Conservation (phyloP, 2,888 invertebrate genomes). For the Schrankia costaestrigalis region DNA sequence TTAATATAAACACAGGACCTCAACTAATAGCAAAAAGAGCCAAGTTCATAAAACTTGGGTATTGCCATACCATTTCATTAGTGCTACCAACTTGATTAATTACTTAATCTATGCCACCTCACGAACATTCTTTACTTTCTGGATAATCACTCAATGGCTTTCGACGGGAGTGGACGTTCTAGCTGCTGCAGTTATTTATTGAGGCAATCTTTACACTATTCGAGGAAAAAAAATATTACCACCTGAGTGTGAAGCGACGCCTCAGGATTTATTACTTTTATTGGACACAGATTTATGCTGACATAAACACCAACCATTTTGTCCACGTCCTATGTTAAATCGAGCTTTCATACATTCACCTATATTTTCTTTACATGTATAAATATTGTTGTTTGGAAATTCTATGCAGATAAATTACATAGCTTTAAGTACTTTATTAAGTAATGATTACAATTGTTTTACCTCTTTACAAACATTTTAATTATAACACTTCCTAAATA, state of each 20-base stretch:
- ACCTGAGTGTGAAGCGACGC: constrained; percentile 55
- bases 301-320: constrained; percentile 39
- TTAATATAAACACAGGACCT: background rate
- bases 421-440: too few relatives aligned
- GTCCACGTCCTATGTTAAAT: constrained; percentile 17
- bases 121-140: constrained; percentile 56
- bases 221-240: constrained; percentile 52
- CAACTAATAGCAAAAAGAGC: background rate
- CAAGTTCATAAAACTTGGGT: too few relatives aligned
- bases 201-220: constrained; percentile 65
- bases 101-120: constrained; percentile 70
- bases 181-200: constrained; percentile 66
- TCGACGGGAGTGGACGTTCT: constrained; percentile 54
- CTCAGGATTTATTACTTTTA: constrained; percentile 63
- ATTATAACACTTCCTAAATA: too few relatives aligned
- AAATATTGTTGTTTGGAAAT: too few relatives aligned
- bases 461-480: background rate
- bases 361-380: too few relatives aligned
- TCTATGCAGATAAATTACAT: too few relatives aligned
- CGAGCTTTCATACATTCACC: too few relatives aligned
- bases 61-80: constrained; percentile 3
- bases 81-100: constrained; percentile 58
- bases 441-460: too few relatives aligned
- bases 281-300: constrained; percentile 52
- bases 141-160: constrained; percentile 63